Percentiles rank a stretch among this genome's conserved stretches.
These are phyloP conservation scores for Limnephilus rhombicus DNA, from an alignment of 2,888 invertebrate genomes.

Conservation along the genomic window DNA sequence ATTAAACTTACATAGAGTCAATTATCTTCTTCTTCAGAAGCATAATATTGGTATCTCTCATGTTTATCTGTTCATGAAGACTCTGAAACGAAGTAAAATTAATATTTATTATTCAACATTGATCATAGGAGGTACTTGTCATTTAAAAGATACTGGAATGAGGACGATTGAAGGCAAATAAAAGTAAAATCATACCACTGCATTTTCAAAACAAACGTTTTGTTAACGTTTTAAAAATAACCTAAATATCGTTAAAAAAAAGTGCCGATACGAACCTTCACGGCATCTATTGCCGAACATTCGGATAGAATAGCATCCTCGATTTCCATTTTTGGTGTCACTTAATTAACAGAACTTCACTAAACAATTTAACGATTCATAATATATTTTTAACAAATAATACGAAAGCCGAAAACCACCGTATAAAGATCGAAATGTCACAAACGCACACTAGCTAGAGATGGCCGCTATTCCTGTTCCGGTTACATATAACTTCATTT, in stretches of 20 bases:
- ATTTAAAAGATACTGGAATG: neutral
- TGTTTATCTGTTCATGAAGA: slow-evolving; percentile 67
- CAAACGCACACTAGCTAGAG: neutral
- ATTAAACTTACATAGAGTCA: slow-evolving; percentile 70
- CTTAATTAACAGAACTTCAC: slow-evolving; percentile 3
- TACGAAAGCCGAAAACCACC: slow-evolving; percentile 18
- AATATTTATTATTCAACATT: neutral
- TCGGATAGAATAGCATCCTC: slow-evolving; percentile 45
- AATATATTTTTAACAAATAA: slow-evolving; percentile 10
- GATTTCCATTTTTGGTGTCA: slow-evolving; percentile 36
- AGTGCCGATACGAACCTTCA: slow-evolving; percentile 41
- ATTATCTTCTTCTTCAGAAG: slow-evolving; percentile 70
- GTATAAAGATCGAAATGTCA: neutral
- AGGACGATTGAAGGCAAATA: neutral
- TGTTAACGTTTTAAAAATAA: slow-evolving; percentile 41
- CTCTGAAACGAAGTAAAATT: slow-evolving; percentile 49
- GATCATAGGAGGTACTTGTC: neutral
- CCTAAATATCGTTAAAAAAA: slow-evolving; percentile 40
- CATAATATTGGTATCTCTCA: slow-evolving; percentile 67
- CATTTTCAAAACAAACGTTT: slow-evolving; percentile 45
- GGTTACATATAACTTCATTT: neutral
- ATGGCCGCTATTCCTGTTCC: neutral
- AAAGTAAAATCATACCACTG: slow-evolving; percentile 6
- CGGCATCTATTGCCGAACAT: slow-evolving; percentile 34
- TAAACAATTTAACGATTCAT: neutral